Evolutionary conservation across 2,797 vertebrate species (phyloP).

Genomic region (Cetoscarus ocellatus): DNA sequence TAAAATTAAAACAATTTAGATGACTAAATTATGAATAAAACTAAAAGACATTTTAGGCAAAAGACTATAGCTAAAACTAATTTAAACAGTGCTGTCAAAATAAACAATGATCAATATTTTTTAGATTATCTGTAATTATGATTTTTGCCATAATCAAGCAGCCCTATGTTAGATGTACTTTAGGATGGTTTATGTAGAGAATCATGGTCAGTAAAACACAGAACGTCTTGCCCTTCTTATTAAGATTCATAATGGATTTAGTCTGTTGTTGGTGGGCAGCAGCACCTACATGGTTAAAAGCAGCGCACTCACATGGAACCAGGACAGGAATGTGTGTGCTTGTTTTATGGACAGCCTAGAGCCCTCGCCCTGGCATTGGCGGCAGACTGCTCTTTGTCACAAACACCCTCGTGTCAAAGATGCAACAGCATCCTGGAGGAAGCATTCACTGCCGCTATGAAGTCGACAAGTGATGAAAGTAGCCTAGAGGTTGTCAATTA

Average conservation of each 20-base stretch:
- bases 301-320: constrained; percentile 56
- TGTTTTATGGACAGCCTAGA: constrained; percentile 84
- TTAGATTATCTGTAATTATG: too few species aligned
- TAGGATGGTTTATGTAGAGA: background rate
- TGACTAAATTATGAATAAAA: too few species aligned
- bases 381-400: constrained; percentile 89
- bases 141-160: too few species aligned
- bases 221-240: background rate
- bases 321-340: constrained; percentile 73
- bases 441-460: constrained; percentile 92
- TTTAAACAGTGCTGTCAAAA: too few species aligned
- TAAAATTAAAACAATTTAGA: too few species aligned
- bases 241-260: constrained; percentile 12
- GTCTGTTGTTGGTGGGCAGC: constrained; percentile 21
- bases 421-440: constrained; percentile 90
- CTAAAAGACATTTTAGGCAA: too few species aligned
- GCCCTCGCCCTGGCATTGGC: constrained; percentile 75
- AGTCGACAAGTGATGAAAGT: constrained; percentile 96
- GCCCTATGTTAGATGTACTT: background rate
- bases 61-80: too few species aligned
- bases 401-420: constrained; percentile 89
- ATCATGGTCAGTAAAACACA: background rate
- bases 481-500: constrained; percentile 95
- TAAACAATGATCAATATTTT: too few species aligned
- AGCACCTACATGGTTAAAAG: constrained; percentile 66